Evolutionary conservation across 2,888 invertebrate species (phyloP).

Genomic region (Pediacus dermestoides): DNA sequence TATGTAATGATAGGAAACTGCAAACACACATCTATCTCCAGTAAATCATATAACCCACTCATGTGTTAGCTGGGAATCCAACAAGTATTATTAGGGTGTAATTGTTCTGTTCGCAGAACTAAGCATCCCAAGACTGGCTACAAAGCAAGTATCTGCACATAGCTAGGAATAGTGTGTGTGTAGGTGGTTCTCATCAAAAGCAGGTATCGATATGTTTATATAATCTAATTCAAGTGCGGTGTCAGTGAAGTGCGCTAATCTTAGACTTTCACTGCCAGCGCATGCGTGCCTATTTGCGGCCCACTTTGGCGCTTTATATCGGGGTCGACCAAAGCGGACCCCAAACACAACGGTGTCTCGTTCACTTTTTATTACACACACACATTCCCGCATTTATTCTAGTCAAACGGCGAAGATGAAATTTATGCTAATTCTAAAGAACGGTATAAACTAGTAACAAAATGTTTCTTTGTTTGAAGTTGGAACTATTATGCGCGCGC

Average conservation of each 20-base stretch:
- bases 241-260: conserved; percentile 12
- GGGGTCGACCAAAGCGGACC: conserved; percentile 12
- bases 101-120: too few relatives aligned
- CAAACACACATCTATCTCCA: too few relatives aligned
- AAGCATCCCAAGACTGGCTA: too few relatives aligned
- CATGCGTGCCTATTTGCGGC: conserved; percentile 11
- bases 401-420: conserved; percentile 4
- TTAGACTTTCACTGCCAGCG: conserved; percentile 16
- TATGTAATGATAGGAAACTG: too few relatives aligned
- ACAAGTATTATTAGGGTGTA: too few relatives aligned
- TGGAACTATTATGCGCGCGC: too few relatives aligned
- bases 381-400: background rate
- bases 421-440: conserved; percentile 3
- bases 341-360: conserved; percentile 6
- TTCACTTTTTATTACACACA: conserved; percentile 10
- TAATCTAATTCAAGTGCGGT: conserved; percentile 11
- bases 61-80: too few relatives aligned
- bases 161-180: too few relatives aligned
- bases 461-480: too few relatives aligned
- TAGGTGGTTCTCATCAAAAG: too few relatives aligned
- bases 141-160: too few relatives aligned
- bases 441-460: background rate
- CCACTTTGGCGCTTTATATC: conserved; percentile 13
- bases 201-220: conserved; percentile 16
- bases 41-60: too few relatives aligned